These are phyloP conservation scores for Brachyhypopomus gauderio DNA, from an alignment of 2,113 vertebrate genomes.

Conservation along the genomic window DNA sequence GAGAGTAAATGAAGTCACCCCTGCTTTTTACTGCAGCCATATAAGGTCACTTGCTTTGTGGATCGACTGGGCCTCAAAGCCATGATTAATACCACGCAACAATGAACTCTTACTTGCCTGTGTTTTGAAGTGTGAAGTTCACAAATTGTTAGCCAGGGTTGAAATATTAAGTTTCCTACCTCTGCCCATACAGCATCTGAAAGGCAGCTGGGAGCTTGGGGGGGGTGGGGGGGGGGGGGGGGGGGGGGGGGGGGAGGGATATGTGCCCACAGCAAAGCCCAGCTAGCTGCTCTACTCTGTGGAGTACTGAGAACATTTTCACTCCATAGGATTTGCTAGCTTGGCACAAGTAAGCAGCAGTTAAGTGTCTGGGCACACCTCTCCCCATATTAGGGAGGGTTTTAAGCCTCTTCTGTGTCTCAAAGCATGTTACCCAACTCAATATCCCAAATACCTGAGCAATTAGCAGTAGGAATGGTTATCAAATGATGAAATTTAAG, in stretches of 20 bases:
- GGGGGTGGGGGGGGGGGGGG: background rate
- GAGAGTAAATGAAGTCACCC: slow-evolving; percentile 48
- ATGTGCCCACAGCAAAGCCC: slow-evolving; percentile 33
- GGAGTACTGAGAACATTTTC: slow-evolving; percentile 23
- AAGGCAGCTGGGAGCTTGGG: background rate
- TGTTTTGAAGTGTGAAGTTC: slow-evolving; percentile 52
- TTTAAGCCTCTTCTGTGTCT: background rate
- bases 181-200: slow-evolving; percentile 31
- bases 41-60: slow-evolving; percentile 44
- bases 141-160: slow-evolving; percentile 52
- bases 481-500: background rate
- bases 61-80: slow-evolving; percentile 47
- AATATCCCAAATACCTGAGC: too few species aligned
- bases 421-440: background rate
- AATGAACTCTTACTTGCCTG: slow-evolving; percentile 47
- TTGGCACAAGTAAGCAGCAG: background rate
- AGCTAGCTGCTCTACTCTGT: slow-evolving; percentile 45
- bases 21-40: slow-evolving; percentile 49
- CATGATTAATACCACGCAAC: slow-evolving; percentile 53
- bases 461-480: too few species aligned
- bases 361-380: background rate
- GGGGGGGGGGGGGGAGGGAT: slow-evolving; percentile 8
- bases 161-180: slow-evolving; percentile 52
- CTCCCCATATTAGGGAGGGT: background rate
- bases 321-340: background rate